Conservation (phyloP, 1,140 invertebrate species). For the Drosophila insularis region DNA sequence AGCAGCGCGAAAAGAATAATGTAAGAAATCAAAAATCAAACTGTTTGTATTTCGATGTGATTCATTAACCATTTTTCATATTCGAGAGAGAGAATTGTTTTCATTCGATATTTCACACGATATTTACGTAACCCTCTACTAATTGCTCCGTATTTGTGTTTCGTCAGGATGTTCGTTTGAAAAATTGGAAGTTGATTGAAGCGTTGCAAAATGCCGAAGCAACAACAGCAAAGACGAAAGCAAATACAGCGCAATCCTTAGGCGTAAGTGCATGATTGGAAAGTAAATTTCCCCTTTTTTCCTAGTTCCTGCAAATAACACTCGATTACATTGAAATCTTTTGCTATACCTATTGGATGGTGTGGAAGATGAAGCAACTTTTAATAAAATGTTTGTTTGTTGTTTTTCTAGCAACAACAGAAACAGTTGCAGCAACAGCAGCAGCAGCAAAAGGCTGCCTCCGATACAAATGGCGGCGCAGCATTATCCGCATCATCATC, state of each 20-base stretch:
- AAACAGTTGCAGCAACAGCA: slow-evolving; percentile 53
- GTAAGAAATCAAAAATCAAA: slow-evolving; percentile 84
- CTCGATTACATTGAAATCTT: neutral
- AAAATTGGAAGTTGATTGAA: slow-evolving; percentile 95
- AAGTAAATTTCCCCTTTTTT: neutral
- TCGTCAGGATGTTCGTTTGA: slow-evolving; percentile 89
- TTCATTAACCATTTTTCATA: too few species aligned
- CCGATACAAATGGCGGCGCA: slow-evolving; percentile 30
- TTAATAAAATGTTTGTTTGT: slow-evolving; percentile 1
- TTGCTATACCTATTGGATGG: neutral
- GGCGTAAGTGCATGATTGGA: slow-evolving; percentile 83
- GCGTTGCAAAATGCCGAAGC: slow-evolving; percentile 89
- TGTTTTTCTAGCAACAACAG: slow-evolving; percentile 62
- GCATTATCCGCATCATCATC: neutral
- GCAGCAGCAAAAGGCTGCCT: slow-evolving; percentile 27
- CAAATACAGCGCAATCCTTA: slow-evolving; percentile 78
- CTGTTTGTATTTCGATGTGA: neutral
- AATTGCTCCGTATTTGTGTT: slow-evolving; percentile 67
- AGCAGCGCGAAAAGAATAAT: slow-evolving; percentile 89
- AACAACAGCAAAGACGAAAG: slow-evolving; percentile 82
- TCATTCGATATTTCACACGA: neutral
- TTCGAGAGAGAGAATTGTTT: neutral
- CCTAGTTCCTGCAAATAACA: too few species aligned
- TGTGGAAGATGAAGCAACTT: neutral
- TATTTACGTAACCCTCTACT: slow-evolving; percentile 37